These are phyloP conservation scores for Orussus abietinus DNA, from an alignment of 1,140 invertebrate species.

Conservation along the genomic window DNA sequence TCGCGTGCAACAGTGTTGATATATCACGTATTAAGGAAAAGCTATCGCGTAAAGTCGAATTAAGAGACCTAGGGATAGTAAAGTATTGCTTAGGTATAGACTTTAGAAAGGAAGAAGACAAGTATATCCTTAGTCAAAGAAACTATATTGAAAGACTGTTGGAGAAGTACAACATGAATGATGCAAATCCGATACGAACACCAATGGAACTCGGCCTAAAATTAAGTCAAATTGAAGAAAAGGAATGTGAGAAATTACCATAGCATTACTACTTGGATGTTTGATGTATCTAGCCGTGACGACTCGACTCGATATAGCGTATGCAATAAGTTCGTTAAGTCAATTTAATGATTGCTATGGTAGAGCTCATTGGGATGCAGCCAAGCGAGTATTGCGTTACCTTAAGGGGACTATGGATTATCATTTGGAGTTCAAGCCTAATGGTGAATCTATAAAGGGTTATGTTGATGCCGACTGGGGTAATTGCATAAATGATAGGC, in stretches of 20 bases:
- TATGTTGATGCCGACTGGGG: constrained; percentile 29
- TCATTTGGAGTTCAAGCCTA: neutral
- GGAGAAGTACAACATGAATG: constrained; percentile 20
- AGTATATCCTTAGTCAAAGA: constrained; percentile 17
- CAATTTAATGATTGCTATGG: constrained; percentile 19
- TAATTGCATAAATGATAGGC: constrained; percentile 16
- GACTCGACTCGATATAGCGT: constrained; percentile 37
- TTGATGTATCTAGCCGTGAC: constrained; percentile 28
- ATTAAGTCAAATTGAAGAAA: neutral
- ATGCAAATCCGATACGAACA: constrained; percentile 22
- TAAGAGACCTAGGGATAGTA: constrained; percentile 10
- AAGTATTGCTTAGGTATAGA: constrained; percentile 5
- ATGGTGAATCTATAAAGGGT: constrained; percentile 19
- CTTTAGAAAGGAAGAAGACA: neutral
- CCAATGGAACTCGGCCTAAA: constrained; percentile 5
- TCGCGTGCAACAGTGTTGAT: neutral
- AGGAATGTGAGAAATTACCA: constrained; percentile 10
- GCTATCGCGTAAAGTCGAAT: constrained; percentile 1
- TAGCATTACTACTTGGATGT: constrained; percentile 28
- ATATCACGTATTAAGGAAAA: neutral
- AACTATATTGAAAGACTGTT: constrained; percentile 20
- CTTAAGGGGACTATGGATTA: constrained; percentile 1
- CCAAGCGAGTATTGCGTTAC: too few relatives aligned
- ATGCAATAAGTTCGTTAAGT: constrained; percentile 24
- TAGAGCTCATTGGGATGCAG: constrained; percentile 15